phyloP scores from a whole-genome alignment of 2,113 vertebrate species.

The Dryoscopus gambensis region DNA sequence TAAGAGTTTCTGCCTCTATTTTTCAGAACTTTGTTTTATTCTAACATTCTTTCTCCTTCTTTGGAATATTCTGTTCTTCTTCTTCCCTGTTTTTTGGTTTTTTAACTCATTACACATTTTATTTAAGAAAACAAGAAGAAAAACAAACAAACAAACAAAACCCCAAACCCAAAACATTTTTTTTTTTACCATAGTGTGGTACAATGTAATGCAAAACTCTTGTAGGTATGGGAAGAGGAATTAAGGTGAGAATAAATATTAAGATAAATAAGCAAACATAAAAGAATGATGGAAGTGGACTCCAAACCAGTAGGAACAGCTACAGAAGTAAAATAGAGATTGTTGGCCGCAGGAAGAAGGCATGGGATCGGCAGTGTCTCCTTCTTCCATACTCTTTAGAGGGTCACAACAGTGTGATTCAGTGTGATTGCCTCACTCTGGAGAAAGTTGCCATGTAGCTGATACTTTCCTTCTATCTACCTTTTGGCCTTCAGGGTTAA shows the following conservation, averaged over 20 bases:
- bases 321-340: neutral
- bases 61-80: neutral
- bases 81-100: neutral
- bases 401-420: neutral
- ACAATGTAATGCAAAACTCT: neutral
- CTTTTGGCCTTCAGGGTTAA: neutral
- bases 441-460: neutral
- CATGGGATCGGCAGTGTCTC: neutral
- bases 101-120: neutral
- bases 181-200: neutral
- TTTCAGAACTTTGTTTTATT: neutral
- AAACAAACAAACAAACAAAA: neutral
- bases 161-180: too few relatives aligned
- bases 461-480: neutral
- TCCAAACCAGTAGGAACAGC: neutral
- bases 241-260: neutral
- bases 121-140: neutral
- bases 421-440: neutral
- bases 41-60: neutral
- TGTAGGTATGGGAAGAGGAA: neutral
- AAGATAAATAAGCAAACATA: neutral
- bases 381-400: neutral
- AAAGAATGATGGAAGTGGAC: neutral
- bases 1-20: neutral
- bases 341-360: neutral